Evolutionary conservation across 35 echinoderm and acorn worm species (phyloP), one percentile per base, ranked within the genome.

Genomic region (Ophioderma brevispina): DNA sequence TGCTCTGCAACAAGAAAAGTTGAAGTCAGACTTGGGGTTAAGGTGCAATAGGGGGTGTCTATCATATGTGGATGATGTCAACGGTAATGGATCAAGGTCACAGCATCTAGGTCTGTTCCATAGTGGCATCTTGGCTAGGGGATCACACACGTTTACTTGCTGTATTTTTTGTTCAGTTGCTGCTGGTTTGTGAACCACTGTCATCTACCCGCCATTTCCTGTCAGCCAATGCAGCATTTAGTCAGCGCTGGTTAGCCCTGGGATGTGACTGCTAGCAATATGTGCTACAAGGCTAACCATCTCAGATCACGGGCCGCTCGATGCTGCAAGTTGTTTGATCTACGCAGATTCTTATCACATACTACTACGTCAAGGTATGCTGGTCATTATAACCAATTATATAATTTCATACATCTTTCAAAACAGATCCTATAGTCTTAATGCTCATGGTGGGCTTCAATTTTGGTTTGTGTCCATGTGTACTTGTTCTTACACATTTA

Each of bases 261-360:
- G 97, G 89, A 99, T 77, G 97, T 99, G 76, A 95, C 88, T 19
- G 93, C 97, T 34, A 92, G 87, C 84, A 99, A 99, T 99, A 99
- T 46, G 88, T 94, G 3, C 75, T 99, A 34, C 87, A 92, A 39
- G 97, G 97, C 0, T 99, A 99, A 99, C 93, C 88, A 99, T 99
- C 41, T 92, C 93, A 46, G 97, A 99, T 82, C 95, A 99, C 81
- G 97, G 85, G 97, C 97, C 77, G 94, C 97, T 99, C 97, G n/a
- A 99, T 99, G 97, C 97, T 99, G 18, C 97, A 99, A 39, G 97
- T n/a, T 99, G 37, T 99, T 99, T 93, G 97, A 99, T 89, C 91
- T 99, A 23, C 79, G 97, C 77, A 99, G 78, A 99, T 99, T 17
- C 97, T 99, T 32, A 99, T 99, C 40, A 95, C 97, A 0, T 99